Conservation (phyloP, 2,113 vertebrate species). For the Lycaon pictus region DNA sequence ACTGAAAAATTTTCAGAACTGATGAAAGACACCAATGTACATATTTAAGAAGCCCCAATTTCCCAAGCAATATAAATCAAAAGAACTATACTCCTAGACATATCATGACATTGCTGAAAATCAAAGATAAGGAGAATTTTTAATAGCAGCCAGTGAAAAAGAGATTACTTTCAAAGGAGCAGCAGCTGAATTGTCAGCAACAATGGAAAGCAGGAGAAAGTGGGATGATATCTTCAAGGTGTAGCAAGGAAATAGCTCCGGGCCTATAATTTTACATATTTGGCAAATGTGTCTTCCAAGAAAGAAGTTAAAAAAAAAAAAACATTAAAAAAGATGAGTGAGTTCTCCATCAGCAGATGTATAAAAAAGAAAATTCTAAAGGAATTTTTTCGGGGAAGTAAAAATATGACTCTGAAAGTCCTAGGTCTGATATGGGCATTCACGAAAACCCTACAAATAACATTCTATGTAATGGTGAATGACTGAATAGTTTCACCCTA, state of each 20-base stretch:
- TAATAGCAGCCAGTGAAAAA: not conserved
- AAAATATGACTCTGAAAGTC: not conserved
- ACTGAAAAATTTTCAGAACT: not conserved
- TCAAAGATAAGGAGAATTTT: not conserved
- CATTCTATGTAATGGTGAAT: not conserved
- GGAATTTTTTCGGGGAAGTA: not conserved
- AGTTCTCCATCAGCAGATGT: not conserved
- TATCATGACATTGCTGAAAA: not conserved
- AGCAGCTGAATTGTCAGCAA: not conserved
- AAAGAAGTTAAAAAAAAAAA: not conserved
- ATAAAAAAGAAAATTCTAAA: not conserved
- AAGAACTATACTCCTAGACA: not conserved
- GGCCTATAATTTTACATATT: not conserved
- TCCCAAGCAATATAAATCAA: constrained; percentile 1
- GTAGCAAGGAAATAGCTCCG: not conserved
- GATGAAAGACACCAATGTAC: not conserved
- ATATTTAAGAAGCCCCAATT: not conserved
- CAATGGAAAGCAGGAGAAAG: not conserved
- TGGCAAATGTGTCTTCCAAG: not conserved
- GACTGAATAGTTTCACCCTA: not conserved
- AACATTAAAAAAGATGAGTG: not conserved
- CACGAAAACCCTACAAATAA: not conserved
- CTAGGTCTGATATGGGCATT: not conserved
- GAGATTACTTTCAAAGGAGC: not conserved
- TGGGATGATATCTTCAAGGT: not conserved